Evolutionary conservation across 2,888 invertebrate species (phyloP).

Genomic region (Diploptera punctata): DNA sequence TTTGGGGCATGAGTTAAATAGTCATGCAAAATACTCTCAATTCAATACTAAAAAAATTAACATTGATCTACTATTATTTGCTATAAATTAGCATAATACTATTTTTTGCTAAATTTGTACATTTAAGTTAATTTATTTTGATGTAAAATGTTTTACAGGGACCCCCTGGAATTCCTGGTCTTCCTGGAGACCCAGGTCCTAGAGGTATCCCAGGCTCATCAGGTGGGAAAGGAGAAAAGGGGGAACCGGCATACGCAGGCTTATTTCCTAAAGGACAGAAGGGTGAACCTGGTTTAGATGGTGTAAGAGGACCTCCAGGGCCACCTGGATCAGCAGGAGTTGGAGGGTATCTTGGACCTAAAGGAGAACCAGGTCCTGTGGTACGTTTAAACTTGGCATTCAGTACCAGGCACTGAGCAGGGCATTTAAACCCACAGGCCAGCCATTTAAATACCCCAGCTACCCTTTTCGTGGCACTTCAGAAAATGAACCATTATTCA

Average conservation of each 20-base stretch:
- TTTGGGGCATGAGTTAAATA: too few species aligned
- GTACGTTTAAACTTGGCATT: slow-evolving; percentile 58
- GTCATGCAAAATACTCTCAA: too few species aligned
- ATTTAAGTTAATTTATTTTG: too few species aligned
- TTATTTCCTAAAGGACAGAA: slow-evolving; percentile 80
- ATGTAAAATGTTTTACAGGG: slow-evolving; percentile 70
- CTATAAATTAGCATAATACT: too few species aligned
- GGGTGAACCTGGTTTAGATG: slow-evolving; percentile 82
- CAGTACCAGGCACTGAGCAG: too few species aligned
- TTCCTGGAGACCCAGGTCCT: slow-evolving; percentile 74
- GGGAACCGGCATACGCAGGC: slow-evolving; percentile 78
- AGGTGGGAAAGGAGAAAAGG: slow-evolving; percentile 78
- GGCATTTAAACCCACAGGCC: too few species aligned
- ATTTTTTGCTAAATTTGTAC: too few species aligned
- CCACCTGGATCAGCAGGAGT: slow-evolving; percentile 66
- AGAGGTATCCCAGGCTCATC: slow-evolving; percentile 72
- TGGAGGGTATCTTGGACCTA: slow-evolving; percentile 67
- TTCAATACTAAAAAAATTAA: too few species aligned
- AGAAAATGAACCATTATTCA: too few species aligned
- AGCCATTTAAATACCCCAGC: too few species aligned
- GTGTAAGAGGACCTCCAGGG: slow-evolving; percentile 56
- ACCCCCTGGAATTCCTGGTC: slow-evolving; percentile 72
- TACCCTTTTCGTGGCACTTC: too few species aligned
- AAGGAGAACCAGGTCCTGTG: slow-evolving; percentile 66
- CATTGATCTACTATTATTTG: too few species aligned